phyloP scores from a whole-genome alignment of 1,140 invertebrate species.

The Leptinotarsa texana region DNA sequence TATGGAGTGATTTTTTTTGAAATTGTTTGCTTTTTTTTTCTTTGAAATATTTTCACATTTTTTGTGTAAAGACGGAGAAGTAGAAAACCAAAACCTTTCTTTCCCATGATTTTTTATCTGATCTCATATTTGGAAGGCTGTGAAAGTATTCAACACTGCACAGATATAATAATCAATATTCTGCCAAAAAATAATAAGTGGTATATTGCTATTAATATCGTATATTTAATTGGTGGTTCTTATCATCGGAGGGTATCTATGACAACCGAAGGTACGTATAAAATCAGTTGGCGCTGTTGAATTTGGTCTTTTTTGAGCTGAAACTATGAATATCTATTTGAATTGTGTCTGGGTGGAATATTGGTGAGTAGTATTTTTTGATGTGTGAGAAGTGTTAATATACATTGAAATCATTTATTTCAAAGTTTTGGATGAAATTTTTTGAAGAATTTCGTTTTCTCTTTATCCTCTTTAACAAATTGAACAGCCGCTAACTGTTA shows the following conservation, averaged over 20 bases:
- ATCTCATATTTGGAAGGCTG: not conserved
- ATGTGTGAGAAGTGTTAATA: no score
- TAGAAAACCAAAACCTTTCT: no score
- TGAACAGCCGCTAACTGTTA: no score
- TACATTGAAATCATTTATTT: no score
- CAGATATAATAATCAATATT: not conserved
- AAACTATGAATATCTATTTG: not conserved
- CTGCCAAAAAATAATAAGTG: not conserved
- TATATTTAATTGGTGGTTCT: slow-evolving; percentile 10
- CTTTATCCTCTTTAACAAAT: no score
- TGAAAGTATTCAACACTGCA: not conserved
- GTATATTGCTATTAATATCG: not conserved
- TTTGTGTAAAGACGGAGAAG: no score
- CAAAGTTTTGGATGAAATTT: not conserved
- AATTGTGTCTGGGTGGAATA: not conserved
- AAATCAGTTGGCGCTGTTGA: not conserved
- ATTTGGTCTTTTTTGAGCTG: not conserved
- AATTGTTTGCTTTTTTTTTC: no score
- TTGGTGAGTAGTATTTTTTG: not conserved
- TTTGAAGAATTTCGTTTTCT: no score
- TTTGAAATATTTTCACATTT: no score
- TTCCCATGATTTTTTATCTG: no score
- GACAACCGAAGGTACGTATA: slow-evolving; percentile 12
- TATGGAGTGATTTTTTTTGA: no score
- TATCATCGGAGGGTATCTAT: slow-evolving; percentile 14